A percentile compares a stretch with the other conserved stretches of the same genome.
Conservation (phyloP, 2,888 invertebrate genomes). For the Eustalomyia histrio region DNA sequence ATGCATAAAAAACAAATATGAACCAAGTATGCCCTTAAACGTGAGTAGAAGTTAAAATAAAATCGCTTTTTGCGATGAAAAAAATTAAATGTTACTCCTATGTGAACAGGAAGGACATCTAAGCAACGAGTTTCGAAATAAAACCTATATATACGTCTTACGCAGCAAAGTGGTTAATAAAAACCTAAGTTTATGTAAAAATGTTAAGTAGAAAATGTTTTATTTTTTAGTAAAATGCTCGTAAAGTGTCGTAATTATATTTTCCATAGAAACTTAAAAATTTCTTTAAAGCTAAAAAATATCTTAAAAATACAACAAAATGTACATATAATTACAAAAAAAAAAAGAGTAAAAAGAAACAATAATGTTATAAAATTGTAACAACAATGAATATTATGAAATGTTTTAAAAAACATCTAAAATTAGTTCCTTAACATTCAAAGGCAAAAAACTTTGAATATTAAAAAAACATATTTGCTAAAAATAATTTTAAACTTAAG, state of each 20-base stretch:
- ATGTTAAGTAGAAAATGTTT: background rate
- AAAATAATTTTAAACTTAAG: background rate
- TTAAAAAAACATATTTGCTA: background rate
- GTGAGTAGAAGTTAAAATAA: no score
- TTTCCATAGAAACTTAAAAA: background rate
- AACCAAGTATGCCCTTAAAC: no score
- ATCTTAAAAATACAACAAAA: slow-evolving; percentile 6
- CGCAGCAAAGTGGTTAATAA: no score
- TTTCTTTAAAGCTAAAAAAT: background rate
- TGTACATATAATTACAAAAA: slow-evolving; percentile 5
- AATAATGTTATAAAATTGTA: background rate
- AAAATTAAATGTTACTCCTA: no score
- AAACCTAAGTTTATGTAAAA: no score
- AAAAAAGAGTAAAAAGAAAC: background rate
- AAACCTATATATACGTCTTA: no score
- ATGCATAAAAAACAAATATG: no score
- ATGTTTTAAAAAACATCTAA: background rate
- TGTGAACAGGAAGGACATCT: no score
- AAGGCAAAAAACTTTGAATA: background rate
- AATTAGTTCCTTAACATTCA: background rate
- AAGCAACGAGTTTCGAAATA: no score
- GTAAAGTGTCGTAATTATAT: no score
- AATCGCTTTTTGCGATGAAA: no score
- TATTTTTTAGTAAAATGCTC: background rate
- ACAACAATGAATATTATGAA: background rate